phyloP scores from a whole-genome alignment of 2,797 vertebrate genomes.

The Pterois miles region DNA sequence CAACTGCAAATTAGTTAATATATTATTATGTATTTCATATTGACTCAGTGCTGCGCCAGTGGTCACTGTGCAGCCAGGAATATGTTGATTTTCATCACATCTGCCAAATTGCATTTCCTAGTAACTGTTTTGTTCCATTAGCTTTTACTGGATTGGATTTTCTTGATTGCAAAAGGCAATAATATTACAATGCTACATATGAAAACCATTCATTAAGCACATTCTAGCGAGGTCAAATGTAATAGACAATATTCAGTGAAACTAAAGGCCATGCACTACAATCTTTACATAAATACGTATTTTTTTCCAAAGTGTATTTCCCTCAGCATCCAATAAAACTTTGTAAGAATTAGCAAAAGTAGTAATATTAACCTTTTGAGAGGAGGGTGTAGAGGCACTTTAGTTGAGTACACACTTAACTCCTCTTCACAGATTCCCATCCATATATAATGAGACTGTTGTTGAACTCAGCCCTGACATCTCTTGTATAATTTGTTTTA shows the following conservation, averaged over 20 bases:
- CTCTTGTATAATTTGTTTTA: slow-evolving; percentile 3
- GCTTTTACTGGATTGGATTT: background rate
- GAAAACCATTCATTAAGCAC: background rate
- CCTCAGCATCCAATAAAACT: background rate
- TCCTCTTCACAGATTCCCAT: slow-evolving; percentile 18
- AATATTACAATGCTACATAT: background rate
- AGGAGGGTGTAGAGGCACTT: slow-evolving; percentile 2
- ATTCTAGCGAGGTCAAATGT: background rate
- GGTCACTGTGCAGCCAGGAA: background rate
- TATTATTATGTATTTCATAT: background rate
- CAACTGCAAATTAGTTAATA: background rate
- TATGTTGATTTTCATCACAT: background rate
- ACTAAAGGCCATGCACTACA: background rate
- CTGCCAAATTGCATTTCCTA: slow-evolving; percentile 5
- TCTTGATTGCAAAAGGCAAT: background rate
- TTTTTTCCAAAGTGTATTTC: background rate
- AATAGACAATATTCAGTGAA: background rate
- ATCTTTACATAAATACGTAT: background rate
- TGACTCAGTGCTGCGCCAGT: background rate
- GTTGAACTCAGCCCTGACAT: slow-evolving; percentile 8
- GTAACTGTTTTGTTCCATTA: background rate
- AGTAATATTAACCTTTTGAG: background rate
- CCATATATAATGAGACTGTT: background rate
- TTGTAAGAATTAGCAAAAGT: background rate
- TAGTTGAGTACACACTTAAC: slow-evolving; percentile 15